Base-by-base conservation (phyloP, 1,140 invertebrate species). In the Pectinophora gossypiella region DNA sequence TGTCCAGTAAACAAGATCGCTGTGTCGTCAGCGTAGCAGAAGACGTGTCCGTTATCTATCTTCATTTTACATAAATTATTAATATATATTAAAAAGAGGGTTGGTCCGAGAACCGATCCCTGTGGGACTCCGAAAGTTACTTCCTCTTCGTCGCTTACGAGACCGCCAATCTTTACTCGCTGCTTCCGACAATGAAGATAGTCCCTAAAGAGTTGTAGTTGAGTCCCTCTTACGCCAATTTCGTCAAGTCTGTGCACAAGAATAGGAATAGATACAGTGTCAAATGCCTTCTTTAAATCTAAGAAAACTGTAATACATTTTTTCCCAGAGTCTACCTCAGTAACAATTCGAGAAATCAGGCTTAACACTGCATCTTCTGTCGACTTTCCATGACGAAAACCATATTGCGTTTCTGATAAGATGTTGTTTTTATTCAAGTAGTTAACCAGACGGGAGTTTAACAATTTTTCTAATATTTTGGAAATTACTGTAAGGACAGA, bases 301-400 rank as follows among this genome's bases (percentile, higher is more conserved):
- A 63, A 23, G 36, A 64, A 70, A 16, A 69, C 44, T 19, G 38
- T 51, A 22, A 55, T 40, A 19, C 36, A 48, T 49, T 60, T 57
- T 40, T 48, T 32, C 23, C 51, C 47, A 40, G 40, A 22, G 47
- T 62, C 54, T 4, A 59, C 23, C 22, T 55, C 15, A 4, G 7
- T 18, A 16, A 19, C 19, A 15, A 48, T 12, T 13, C n/a, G 9
- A 19, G 18, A 43, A 22, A 46, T 48, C 2, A 54, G 36, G 0
- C 18, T 13, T 19, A 16, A 9, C 3, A 48, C 52, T 2, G 45
- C 52, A 35, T 54, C 52, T 12, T 21, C 46, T 12, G 46, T 54
- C 10, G 52, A 54, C n/a, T 27, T 10, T 4, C 21, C 22, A 0
- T 22, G 16, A 2, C 52, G 12, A 43, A 54, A 54, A 18, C 52